Base-by-base conservation (phyloP, 2,113 vertebrate species). In the Antechinus flavipes region DNA sequence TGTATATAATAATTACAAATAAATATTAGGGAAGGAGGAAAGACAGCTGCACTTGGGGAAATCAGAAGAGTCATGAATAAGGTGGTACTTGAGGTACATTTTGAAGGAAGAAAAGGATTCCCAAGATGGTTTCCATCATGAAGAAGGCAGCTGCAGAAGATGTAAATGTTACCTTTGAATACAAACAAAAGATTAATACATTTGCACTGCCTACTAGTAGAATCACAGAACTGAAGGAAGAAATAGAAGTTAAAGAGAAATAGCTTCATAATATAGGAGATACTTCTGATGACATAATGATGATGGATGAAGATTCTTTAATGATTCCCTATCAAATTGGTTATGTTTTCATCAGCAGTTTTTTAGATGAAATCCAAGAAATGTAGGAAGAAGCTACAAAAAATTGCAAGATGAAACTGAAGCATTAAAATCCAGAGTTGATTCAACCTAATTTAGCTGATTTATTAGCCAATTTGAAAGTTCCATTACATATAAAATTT, bases 171-270 rank as follows among this genome's bases (percentile, higher is more conserved):
- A 99, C 99, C 0, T 99, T 99, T 93, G 99, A 99, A 98, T 99
- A 99, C 97, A 99, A 99, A 52, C 99, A 99, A 97, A 99, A 99
- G 98, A 99, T 99, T 95, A 99, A 99, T 96, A 99, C 99, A 91
- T 99, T 99, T 97, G 99, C 99, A n/a, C 99, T 99, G 97, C 99
- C 99, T 93, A 99, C 99, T 54, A 99, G 98, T 98, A 99, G 99
- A 96, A 99, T 99, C 98, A 99, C 99, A 0, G 99, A 99, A 98
- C 98, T 99, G 14, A 99, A 99, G 96, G 99, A 99, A 96, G 99
- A 99, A 98, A 99, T 99, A 89, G 99, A 99, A 92, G 98, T 99
- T 22, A 99, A 99, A 98, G 99, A 99, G 99, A 99, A 99, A 96
- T 99, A 99, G 0, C 99, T 99, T 35, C 99, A 99, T 94, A 99